Base-by-base conservation (phyloP, 2,797 vertebrate species). In the Gallinago nigripennis region DNA sequence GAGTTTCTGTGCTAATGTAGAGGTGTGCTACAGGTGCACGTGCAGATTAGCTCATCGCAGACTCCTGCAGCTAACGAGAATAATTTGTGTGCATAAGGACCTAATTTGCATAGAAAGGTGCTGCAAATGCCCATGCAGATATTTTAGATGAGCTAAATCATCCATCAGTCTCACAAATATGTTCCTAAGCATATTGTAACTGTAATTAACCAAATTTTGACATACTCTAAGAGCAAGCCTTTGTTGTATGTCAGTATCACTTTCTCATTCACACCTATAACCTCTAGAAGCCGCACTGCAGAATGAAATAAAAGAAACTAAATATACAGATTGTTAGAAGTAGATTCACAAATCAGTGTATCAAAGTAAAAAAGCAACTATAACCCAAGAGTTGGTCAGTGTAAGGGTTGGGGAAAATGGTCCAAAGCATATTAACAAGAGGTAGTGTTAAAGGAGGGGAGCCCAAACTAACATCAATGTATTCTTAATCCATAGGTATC, bases 401-500 rank as follows among this genome's bases (percentile, higher is more conserved):
- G 1, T 72, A 8, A 46, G 23, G 48, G 28, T 3, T 61, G 39
- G 33, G 56, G 65, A 12, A 61, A 72, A 39, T 1, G n/a, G 30
- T 35, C 51, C 64, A 25, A 33, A 75, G 48, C 57, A 35, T 18
- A 15, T 14, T 28, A 63, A 27, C 10, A 1, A 31, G 57, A 81
- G 75, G 45, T 17, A 41, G 57, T 9, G 23, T 71, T 64, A 37
- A 61, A 88, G 81, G 72, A 84, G 63, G 41, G 66, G 89, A 79
- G 78, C 45, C 50, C 51, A 76, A 72, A 82, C 81, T 79, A 54
- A 50, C 75, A 57, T n/a, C 9, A 1, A 24, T 27, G 58, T 83
- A 76, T 88, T 92, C 75, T 91, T 95, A 95, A 95, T 94, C 91
- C 82, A 82, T 16, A 69, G 54, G 89, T 81, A 95, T 87, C 87